Evolutionary conservation across 2,113 vertebrate species (phyloP), one percentile per base, ranked within the genome.

Genomic region (Malaclemys terrapin): DNA sequence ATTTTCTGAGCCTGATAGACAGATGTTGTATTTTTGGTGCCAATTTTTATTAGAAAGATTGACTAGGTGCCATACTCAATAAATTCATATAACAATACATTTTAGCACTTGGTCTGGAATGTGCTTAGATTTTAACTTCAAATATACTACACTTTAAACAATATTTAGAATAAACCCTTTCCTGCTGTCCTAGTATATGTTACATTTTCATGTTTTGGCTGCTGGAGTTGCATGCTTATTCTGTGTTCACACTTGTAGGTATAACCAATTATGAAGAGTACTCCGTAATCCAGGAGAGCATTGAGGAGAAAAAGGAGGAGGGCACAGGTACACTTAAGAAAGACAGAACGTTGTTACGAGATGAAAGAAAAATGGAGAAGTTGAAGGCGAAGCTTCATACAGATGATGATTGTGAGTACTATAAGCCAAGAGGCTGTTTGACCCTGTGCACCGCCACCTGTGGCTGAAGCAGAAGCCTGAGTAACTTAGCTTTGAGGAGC

Each of bases 251-350:
- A n/a, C 95, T 98, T 98, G 82, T 97, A 99, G 99, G 99, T 97
- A 99, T 99, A 97, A 99, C 99, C 24, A 99, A 99, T 98, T 99
- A 99, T 85, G 99, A 99, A 98, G 99, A 99, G 96, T 99, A 99
- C 96, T 99, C 99, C 50, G 98, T 99, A 97, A 99, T 99, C 95
- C 99, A 99, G 96, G 99, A 99, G 86, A 97, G 97, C 84, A 94
- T 98, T 0, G 99, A 99, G 89, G 99, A 99, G 78, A 99, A 99
- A 95, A 99, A 99, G 93, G 99, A 99, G 87, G 99, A 99, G 31
- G 98, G 98, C 9, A 99, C 98, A 8, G 99, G 99, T 31, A 99
- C 99, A 0, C 98, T 99, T 80, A 99, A 99, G 96, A 99, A 99
- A 97, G 99, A 99, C 72, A 97, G 99, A 86, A 99, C 99, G 0